These are phyloP conservation scores for Psilopsiagon aurifrons DNA, from an alignment of 2,113 vertebrate genomes.

Conservation along the genomic window DNA sequence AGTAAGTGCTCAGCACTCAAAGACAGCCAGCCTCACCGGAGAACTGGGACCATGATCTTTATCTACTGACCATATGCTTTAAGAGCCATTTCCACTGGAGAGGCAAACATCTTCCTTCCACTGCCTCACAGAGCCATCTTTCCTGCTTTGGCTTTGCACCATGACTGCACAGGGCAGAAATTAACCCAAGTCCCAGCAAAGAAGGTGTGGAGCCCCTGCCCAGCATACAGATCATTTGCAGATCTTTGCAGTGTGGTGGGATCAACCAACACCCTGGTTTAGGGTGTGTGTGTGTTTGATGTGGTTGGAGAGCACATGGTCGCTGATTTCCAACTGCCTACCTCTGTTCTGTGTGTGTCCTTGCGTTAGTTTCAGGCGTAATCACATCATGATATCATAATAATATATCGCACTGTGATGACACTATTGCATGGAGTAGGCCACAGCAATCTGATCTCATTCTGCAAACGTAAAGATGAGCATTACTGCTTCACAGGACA, in stretches of 20 bases:
- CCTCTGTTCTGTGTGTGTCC: neutral
- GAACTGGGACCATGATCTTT: neutral
- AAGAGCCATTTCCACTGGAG: neutral
- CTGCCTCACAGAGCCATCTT: neutral
- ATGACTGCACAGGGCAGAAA: neutral
- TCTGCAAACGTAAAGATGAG: neutral
- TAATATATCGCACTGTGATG: neutral
- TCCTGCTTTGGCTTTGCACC: neutral
- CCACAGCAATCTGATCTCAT: slow-evolving; percentile 50
- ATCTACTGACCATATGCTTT: neutral
- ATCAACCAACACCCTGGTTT: neutral
- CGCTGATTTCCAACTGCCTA: neutral
- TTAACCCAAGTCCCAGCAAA: neutral
- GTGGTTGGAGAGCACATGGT: neutral
- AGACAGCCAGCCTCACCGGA: neutral
- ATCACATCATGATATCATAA: slow-evolving; percentile 43
- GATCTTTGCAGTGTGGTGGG: neutral
- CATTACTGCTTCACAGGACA: neutral
- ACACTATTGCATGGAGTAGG: neutral
- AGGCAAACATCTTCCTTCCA: neutral
- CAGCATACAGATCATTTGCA: neutral
- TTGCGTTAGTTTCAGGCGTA: slow-evolving; percentile 24
- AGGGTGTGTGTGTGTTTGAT: neutral
- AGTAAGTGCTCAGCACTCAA: neutral
- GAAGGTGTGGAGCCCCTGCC: neutral